These are phyloP conservation scores for Manacus vitellinus DNA, from an alignment of 2,113 vertebrate species.

Conservation along the genomic window DNA sequence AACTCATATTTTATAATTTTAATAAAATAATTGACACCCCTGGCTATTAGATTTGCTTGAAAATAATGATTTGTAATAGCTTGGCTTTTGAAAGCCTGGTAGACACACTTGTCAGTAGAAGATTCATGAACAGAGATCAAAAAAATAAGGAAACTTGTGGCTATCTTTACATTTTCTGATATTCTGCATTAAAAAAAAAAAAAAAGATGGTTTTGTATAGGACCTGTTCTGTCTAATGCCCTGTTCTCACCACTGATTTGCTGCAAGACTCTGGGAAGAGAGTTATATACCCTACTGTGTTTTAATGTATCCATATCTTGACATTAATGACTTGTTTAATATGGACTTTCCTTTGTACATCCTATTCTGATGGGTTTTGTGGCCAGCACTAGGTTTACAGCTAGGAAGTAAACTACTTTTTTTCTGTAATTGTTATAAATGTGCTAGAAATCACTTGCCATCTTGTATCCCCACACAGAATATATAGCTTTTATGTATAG, in stretches of 20 bases:
- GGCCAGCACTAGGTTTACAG: not conserved
- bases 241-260: not conserved
- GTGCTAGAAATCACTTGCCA: not conserved
- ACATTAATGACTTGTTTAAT: not conserved
- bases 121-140: not conserved
- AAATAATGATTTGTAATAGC: not conserved
- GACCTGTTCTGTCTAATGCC: not conserved
- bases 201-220: not conserved
- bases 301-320: not conserved
- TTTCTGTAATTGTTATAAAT: not conserved
- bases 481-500: not conserved
- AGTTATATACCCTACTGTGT: not conserved
- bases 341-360: not conserved
- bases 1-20: not conserved
- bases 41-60: not conserved
- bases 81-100: not conserved
- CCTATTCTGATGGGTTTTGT: not conserved
- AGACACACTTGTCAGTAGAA: not conserved
- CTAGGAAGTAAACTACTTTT: not conserved
- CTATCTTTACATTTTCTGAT: not conserved
- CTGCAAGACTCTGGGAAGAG: not conserved
- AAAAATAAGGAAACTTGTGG: not conserved
- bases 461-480: not conserved
- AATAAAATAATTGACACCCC: not conserved
- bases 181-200: not conserved